A percentile compares a stretch with the other conserved stretches of the same genome.
Conservation (phyloP, 2,888 invertebrate species). For the Cabera pusaria region DNA sequence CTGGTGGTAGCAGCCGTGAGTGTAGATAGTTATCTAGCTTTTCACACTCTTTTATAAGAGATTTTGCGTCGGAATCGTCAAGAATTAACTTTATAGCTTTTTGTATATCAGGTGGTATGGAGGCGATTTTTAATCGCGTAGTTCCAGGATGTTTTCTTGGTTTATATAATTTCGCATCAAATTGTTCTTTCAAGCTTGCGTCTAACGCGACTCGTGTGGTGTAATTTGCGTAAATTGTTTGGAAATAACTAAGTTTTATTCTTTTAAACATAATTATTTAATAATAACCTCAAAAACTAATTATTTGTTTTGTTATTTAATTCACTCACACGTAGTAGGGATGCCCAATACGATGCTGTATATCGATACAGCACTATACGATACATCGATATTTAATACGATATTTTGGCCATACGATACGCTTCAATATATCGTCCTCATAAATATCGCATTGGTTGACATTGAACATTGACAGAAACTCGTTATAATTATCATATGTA, state of each 20-base stretch:
- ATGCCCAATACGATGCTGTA: too few relatives aligned
- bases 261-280: constrained; percentile 59
- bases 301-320: too few relatives aligned
- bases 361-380: too few relatives aligned
- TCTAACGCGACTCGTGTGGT: constrained; percentile 77
- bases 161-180: constrained; percentile 81
- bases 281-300: constrained; percentile 14
- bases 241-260: constrained; percentile 48
- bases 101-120: constrained; percentile 84
- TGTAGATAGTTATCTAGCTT: constrained; percentile 84
- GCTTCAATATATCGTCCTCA: too few relatives aligned
- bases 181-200: constrained; percentile 67
- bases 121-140: constrained; percentile 72
- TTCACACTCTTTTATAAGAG: constrained; percentile 78
- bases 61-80: constrained; percentile 83
- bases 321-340: too few relatives aligned
- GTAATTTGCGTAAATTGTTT: constrained; percentile 48
- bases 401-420: too few relatives aligned
- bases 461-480: too few relatives aligned
- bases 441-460: too few relatives aligned
- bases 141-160: constrained; percentile 90
- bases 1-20: constrained; percentile 86
- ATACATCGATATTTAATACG: too few relatives aligned
- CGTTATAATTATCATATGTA: too few relatives aligned
- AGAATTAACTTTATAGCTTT: constrained; percentile 80